Evolutionary conservation across 2,888 invertebrate genomes (phyloP).

Genomic region (Trimorus sp.): DNA sequence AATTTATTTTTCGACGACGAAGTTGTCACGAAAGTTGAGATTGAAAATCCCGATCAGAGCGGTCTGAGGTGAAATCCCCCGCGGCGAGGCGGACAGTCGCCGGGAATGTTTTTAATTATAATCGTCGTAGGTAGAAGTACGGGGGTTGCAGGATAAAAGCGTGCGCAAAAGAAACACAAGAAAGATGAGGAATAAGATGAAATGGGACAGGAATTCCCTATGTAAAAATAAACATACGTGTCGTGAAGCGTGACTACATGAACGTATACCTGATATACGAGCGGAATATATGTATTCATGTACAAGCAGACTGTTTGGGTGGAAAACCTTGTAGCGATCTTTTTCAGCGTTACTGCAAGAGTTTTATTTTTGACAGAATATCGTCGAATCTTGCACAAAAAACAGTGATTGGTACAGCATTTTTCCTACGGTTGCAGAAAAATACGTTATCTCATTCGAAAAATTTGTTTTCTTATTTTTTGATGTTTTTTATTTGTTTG

Average conservation of each 20-base stretch:
- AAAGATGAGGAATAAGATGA: slow-evolving; percentile 46
- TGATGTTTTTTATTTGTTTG: no score
- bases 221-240: slow-evolving; percentile 35
- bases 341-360: slow-evolving; percentile 17
- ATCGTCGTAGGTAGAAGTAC: slow-evolving; percentile 11
- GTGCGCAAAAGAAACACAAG: slow-evolving; percentile 20
- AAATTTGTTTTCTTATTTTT: no score
- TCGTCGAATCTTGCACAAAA: no score
- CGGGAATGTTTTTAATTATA: slow-evolving; percentile 60
- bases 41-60: slow-evolving; percentile 54
- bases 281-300: slow-evolving; percentile 24
- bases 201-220: slow-evolving; percentile 40
- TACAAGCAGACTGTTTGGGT: slow-evolving; percentile 10
- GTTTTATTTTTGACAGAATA: no score
- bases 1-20: background rate
- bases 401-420: no score
- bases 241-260: slow-evolving; percentile 14
- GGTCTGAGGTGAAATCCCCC: slow-evolving; percentile 47
- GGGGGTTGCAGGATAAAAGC: slow-evolving; percentile 15
- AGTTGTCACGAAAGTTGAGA: slow-evolving; percentile 55
- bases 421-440: no score
- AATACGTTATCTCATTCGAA: no score
- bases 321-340: slow-evolving; percentile 31
- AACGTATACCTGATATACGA: slow-evolving; percentile 27
- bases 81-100: slow-evolving; percentile 34